These are phyloP conservation scores for Pseudorasbora parva DNA, from an alignment of 2,113 vertebrate species.

Conservation along the genomic window DNA sequence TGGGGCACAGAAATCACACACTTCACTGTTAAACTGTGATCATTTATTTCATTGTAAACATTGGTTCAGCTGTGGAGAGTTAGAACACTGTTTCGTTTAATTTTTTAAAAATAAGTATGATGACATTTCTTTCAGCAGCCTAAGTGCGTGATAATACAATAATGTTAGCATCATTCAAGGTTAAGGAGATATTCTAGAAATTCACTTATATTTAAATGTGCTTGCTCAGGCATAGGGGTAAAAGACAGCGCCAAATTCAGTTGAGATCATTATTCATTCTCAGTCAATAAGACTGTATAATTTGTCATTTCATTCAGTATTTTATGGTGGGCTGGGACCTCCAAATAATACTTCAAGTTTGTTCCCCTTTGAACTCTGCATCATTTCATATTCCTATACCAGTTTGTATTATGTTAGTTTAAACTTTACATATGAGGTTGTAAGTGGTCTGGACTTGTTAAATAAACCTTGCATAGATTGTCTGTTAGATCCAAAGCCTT, in stretches of 20 bases:
- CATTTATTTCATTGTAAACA: not conserved
- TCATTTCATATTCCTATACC: slow-evolving; percentile 26
- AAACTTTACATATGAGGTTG: slow-evolving; percentile 59
- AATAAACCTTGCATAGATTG: slow-evolving; percentile 46
- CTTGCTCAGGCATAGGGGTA: not conserved
- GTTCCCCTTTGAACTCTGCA: slow-evolving; percentile 59
- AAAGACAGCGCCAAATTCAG: not conserved
- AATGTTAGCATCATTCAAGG: not conserved
- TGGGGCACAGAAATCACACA: not conserved
- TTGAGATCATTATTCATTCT: slow-evolving; percentile 35
- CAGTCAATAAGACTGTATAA: slow-evolving; percentile 44
- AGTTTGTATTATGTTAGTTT: slow-evolving; percentile 66
- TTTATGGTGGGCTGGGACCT: slow-evolving; percentile 75
- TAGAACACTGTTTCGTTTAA: slow-evolving; percentile 1
- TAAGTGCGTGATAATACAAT: not conserved
- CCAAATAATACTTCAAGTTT: slow-evolving; percentile 61
- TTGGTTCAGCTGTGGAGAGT: not conserved
- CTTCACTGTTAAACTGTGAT: slow-evolving; percentile 5
- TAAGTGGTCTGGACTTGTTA: slow-evolving; percentile 45
- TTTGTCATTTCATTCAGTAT: slow-evolving; percentile 64
- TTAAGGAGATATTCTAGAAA: not conserved
- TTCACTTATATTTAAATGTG: not conserved
- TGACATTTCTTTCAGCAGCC: not conserved
- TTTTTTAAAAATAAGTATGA: not conserved
- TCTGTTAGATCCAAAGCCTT: slow-evolving; percentile 27